A percentile compares a stretch with the other conserved stretches of the same genome.
Conservation (phyloP, 2,888 invertebrate species). For the Rotaria macrura region DNA sequence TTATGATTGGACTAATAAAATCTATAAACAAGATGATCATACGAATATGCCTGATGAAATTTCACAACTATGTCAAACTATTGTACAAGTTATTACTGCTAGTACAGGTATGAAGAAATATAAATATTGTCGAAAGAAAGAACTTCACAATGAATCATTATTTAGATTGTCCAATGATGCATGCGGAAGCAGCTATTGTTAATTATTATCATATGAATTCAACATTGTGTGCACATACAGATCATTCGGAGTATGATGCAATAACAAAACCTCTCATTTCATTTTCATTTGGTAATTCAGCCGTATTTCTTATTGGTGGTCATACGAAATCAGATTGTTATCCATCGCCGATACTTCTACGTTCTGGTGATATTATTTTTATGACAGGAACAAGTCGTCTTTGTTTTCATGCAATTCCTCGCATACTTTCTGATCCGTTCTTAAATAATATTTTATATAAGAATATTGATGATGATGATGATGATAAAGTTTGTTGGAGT, state of each 20-base stretch:
- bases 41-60: constrained; percentile 66
- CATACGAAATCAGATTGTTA: constrained; percentile 53
- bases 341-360: constrained; percentile 58
- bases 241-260: constrained; percentile 75
- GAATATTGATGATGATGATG: constrained; percentile 55
- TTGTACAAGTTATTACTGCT: constrained; percentile 50
- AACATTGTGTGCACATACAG: constrained; percentile 81
- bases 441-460: constrained; percentile 51
- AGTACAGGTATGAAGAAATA: constrained; percentile 35
- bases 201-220: constrained; percentile 90
- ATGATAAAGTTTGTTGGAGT: constrained; percentile 34
- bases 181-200: constrained; percentile 81
- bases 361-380: constrained; percentile 77
- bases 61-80: constrained; percentile 57
- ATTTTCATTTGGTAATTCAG: constrained; percentile 83
- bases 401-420: constrained; percentile 85
- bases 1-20: constrained; percentile 92
- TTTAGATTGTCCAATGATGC: constrained; percentile 52
- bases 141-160: background rate
- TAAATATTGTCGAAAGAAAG: constrained; percentile 28
- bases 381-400: constrained; percentile 76
- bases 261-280: constrained; percentile 78
- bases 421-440: constrained; percentile 54
- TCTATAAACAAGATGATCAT: constrained; percentile 45
- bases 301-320: constrained; percentile 84